These are phyloP conservation scores for Taphrorychus bicolor DNA, from an alignment of 2,888 invertebrate species.

Conservation along the genomic window DNA sequence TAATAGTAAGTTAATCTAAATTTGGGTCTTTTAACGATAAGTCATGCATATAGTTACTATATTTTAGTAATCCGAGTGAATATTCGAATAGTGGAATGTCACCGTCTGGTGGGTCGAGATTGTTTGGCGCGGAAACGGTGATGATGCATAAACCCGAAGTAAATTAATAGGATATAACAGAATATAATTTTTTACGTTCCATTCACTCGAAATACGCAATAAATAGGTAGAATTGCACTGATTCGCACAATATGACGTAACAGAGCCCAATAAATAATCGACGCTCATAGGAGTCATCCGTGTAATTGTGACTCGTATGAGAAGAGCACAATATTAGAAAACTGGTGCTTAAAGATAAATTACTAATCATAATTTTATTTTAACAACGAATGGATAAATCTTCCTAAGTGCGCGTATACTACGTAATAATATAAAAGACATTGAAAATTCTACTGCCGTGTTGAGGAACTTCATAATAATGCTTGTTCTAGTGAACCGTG, in stretches of 20 bases:
- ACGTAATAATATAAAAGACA: slow-evolving; percentile 43
- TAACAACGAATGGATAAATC: slow-evolving; percentile 40
- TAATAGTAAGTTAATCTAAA: slow-evolving; percentile 28
- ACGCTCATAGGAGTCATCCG: slow-evolving; percentile 7
- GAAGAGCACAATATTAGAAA: no score
- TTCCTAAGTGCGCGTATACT: slow-evolving; percentile 41
- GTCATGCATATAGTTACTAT: slow-evolving; percentile 3
- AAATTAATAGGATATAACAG: no score
- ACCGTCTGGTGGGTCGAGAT: slow-evolving; percentile 13
- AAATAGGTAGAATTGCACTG: slow-evolving; percentile 51
- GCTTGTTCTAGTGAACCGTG: slow-evolving; percentile 53
- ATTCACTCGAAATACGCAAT: slow-evolving; percentile 49
- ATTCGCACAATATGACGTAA: slow-evolving; percentile 48
- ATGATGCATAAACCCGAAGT: no score
- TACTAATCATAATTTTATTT: slow-evolving; percentile 32
- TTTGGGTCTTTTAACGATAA: slow-evolving; percentile 16
- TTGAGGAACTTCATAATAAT: slow-evolving; percentile 47
- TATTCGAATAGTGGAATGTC: slow-evolving; percentile 8
- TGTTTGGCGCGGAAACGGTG: slow-evolving; percentile 22
- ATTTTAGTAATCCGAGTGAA: slow-evolving; percentile 14
- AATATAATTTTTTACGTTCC: slow-evolving; percentile 43
- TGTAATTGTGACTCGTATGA: no score
- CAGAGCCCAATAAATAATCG: slow-evolving; percentile 25
- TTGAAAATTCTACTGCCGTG: slow-evolving; percentile 42
- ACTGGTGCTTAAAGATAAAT: slow-evolving; percentile 24